Percentiles rank a stretch among this genome's conserved stretches.
Conservation (phyloP, 2,888 invertebrate genomes). For the Balanococcus diminutus region DNA sequence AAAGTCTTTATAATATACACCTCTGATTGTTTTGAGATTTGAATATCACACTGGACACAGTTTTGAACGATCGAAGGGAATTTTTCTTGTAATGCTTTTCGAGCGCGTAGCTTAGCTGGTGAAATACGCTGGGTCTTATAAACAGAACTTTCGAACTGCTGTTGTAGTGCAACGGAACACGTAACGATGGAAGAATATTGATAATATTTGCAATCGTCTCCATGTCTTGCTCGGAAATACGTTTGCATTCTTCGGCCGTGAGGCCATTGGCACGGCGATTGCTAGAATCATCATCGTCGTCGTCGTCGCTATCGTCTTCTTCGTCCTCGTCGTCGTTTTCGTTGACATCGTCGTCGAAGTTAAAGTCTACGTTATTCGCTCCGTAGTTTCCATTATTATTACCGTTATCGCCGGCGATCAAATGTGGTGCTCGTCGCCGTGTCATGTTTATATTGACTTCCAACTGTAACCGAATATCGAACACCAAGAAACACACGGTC, state of each 20-base stretch:
- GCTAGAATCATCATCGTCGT: neutral
- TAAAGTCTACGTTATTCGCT: neutral
- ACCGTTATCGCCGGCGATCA: neutral
- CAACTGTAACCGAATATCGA: constrained; percentile 44
- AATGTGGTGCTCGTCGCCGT: constrained; percentile 13
- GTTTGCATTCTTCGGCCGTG: neutral
- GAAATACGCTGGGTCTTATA: neutral
- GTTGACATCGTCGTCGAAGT: constrained; percentile 4
- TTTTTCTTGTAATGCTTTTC: neutral
- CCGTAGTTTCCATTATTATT: neutral
- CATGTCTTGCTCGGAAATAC: neutral
- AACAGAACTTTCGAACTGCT: neutral
- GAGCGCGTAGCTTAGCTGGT: neutral
- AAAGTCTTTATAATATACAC: neutral
- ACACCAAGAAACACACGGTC: constrained; percentile 39
- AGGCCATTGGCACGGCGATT: neutral
- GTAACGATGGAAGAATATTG: neutral
- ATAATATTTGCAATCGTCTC: neutral
- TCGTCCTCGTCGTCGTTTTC: constrained; percentile 40
- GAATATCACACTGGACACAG: neutral
- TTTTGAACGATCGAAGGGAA: neutral
- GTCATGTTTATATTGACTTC: constrained; percentile 49
- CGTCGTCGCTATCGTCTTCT: constrained; percentile 9
- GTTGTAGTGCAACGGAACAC: neutral
- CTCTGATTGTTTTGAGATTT: neutral